These are phyloP conservation scores for Linepithema humile DNA, from an alignment of 1,140 invertebrate species.

Conservation along the genomic window DNA sequence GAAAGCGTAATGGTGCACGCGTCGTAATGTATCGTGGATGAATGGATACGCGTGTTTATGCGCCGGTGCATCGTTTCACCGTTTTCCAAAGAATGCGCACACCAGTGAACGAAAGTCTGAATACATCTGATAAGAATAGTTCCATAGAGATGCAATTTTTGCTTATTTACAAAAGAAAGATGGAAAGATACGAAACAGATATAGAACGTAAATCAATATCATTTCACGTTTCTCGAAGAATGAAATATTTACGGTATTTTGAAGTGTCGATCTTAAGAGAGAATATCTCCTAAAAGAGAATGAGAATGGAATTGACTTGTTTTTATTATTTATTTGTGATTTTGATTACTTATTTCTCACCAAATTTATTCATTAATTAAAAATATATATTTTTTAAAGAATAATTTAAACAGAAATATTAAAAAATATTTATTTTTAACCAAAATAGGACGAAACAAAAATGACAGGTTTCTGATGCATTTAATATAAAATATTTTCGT, in stretches of 20 bases:
- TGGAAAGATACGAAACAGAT: neutral
- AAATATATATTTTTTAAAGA: no score
- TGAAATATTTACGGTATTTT: neutral
- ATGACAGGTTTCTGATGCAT: no score
- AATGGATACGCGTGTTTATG: slow-evolving; percentile 32
- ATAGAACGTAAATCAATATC: slow-evolving; percentile 22
- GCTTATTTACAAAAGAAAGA: slow-evolving; percentile 29
- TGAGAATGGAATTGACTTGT: no score
- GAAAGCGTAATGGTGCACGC: slow-evolving; percentile 32
- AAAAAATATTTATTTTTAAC: no score
- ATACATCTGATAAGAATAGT: slow-evolving; percentile 9
- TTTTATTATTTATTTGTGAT: no score
- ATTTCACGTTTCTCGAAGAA: slow-evolving; percentile 3
- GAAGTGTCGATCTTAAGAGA: neutral
- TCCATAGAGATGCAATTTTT: slow-evolving; percentile 23
- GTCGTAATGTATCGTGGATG: slow-evolving; percentile 5
- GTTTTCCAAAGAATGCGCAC: neutral
- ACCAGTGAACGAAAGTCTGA: slow-evolving; percentile 9
- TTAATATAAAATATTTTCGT: no score
- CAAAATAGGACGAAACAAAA: no score
- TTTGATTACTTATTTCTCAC: no score
- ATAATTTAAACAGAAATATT: no score
- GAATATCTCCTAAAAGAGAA: no score
- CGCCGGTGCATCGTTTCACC: slow-evolving; percentile 6
- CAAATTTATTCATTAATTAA: no score